phyloP scores from a whole-genome alignment of 1,140 invertebrate genomes.

The Hycleus phaleratus region DNA sequence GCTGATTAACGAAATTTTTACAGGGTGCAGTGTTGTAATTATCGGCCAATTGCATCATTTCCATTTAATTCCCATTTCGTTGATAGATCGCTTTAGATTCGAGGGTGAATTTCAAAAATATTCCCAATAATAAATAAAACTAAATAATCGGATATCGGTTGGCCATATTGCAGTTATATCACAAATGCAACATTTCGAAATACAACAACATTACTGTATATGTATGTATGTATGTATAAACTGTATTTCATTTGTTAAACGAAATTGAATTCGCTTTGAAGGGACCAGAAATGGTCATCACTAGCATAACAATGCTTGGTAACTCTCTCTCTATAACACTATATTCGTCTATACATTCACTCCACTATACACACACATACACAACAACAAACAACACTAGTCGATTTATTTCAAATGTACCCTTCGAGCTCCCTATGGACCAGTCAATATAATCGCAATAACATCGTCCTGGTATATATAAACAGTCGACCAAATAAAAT shows the following conservation, averaged over 20 bases:
- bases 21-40: too few species aligned
- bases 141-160: too few species aligned
- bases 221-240: neutral
- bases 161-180: too few species aligned
- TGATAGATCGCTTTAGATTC: too few species aligned
- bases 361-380: conserved; percentile 16
- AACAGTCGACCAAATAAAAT: conserved; percentile 25
- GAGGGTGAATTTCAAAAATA: too few species aligned
- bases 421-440: conserved; percentile 35
- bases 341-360: neutral
- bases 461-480: conserved; percentile 29
- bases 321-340: too few species aligned
- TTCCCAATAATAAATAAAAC: too few species aligned
- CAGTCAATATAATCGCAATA: conserved; percentile 41
- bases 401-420: conserved; percentile 37
- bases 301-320: conserved; percentile 33
- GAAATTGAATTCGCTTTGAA: conserved; percentile 34
- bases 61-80: too few species aligned
- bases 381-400: conserved; percentile 24
- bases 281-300: conserved; percentile 33
- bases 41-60: too few species aligned
- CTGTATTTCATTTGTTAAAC: conserved; percentile 22
- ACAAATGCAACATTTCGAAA: too few species aligned
- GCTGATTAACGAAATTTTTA: too few species aligned
- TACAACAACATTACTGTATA: too few species aligned